Conservation (phyloP, 1,140 invertebrate species). For the Choristoneura fumiferana region DNA sequence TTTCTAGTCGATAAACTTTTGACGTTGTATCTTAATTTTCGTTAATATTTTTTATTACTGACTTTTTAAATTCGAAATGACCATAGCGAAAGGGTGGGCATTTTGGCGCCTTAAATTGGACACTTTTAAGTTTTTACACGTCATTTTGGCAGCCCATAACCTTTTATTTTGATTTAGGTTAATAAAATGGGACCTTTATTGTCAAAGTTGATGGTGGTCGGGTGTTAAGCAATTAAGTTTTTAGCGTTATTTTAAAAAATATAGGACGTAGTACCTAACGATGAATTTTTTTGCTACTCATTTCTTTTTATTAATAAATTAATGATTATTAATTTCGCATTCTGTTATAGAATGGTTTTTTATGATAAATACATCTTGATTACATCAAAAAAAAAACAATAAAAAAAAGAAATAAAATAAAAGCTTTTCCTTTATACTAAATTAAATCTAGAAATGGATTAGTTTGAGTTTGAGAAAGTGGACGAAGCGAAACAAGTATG, state of each 20-base stretch:
- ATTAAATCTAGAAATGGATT: no score
- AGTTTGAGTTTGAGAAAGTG: no score
- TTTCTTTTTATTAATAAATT: no score
- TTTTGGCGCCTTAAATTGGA: conserved; percentile 53
- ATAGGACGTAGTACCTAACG: not conserved
- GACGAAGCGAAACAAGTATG: no score
- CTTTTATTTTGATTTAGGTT: conserved; percentile 47
- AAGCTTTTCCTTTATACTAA: no score
- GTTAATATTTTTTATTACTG: conserved; percentile 47
- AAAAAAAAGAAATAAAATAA: no score
- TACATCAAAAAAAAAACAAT: no score
- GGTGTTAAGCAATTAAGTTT: conserved; percentile 10
- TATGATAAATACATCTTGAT: no score
- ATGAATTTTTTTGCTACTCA: no score
- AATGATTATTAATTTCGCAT: no score
- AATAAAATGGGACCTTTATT: conserved; percentile 23
- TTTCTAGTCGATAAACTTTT: conserved; percentile 34
- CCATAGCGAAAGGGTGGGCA: conserved; percentile 60
- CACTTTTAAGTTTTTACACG: conserved; percentile 26
- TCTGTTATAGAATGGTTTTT: no score
- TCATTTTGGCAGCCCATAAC: conserved; percentile 36
- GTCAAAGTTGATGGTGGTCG: conserved; percentile 6
- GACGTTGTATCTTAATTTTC: conserved; percentile 53
- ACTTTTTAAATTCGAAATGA: conserved; percentile 40
- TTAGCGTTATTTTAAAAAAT: conserved; percentile 4